A percentile compares a stretch with the other conserved stretches of the same genome.
These are phyloP conservation scores for Eristalis tenax DNA, from an alignment of 2,888 invertebrate species.

Conservation along the genomic window DNA sequence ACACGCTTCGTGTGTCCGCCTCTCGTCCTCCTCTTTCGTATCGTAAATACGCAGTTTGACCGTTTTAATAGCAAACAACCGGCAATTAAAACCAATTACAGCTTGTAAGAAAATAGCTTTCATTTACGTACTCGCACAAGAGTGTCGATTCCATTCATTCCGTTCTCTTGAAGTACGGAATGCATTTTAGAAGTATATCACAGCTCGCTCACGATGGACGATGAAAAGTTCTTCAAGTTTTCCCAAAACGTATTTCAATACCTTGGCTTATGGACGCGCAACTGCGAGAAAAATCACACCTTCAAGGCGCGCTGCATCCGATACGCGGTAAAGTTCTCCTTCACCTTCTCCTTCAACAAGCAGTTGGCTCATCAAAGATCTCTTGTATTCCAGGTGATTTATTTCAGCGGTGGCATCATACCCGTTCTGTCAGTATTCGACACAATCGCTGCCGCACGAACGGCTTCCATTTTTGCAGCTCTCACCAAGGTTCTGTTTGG, in stretches of 20 bases:
- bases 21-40: too few species aligned
- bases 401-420: not conserved
- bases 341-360: not conserved
- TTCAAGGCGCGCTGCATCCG: not conserved
- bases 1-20: too few species aligned
- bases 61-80: too few species aligned
- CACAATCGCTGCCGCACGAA: not conserved
- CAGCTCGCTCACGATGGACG: not conserved
- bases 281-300: not conserved
- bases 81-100: too few species aligned
- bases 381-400: not conserved
- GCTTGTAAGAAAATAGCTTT: too few species aligned
- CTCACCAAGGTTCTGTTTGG: slow-evolving; percentile 4
- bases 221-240: not conserved
- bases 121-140: not conserved
- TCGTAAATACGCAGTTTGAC: too few species aligned
- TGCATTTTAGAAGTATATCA: not conserved
- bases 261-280: slow-evolving; percentile 16
- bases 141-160: not conserved
- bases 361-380: not conserved
- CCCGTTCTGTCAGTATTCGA: not conserved
- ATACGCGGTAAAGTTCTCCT: not conserved
- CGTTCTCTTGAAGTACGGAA: not conserved
- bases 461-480: not conserved
- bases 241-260: slow-evolving; percentile 20